A percentile compares a stretch with the other conserved stretches of the same genome.
These are phyloP conservation scores for Chrysolina americana DNA, from an alignment of 2,888 invertebrate species.

Conservation along the genomic window DNA sequence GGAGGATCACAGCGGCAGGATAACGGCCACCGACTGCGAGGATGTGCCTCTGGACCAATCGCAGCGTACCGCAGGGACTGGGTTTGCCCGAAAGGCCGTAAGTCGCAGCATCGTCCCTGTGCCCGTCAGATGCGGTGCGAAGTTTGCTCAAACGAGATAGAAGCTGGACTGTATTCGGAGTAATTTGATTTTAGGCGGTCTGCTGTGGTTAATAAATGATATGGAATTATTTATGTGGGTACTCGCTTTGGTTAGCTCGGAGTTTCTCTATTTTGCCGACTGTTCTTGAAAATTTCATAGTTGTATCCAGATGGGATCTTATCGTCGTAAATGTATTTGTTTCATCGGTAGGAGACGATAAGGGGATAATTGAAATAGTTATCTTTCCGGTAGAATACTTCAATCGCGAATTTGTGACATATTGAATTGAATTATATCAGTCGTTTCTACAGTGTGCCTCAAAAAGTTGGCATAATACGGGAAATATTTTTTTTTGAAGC, in stretches of 20 bases:
- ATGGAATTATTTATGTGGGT: neutral
- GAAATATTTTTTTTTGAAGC: too few species aligned
- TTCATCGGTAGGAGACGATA: neutral
- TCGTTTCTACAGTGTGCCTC: too few species aligned
- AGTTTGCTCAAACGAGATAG: neutral
- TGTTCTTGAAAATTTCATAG: neutral
- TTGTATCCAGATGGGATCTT: neutral
- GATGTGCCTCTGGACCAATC: slow-evolving; percentile 49
- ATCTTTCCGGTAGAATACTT: neutral
- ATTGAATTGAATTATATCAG: too few species aligned
- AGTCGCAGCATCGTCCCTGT: slow-evolving; percentile 15
- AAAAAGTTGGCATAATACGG: too few species aligned
- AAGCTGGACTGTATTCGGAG: neutral
- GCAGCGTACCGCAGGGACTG: slow-evolving; percentile 30
- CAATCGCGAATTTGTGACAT: neutral
- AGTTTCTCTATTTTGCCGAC: neutral
- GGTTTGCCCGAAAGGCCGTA: slow-evolving; percentile 34
- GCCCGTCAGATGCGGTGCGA: neutral
- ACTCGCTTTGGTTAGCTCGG: neutral
- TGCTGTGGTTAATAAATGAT: neutral
- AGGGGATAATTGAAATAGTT: slow-evolving; percentile 3
- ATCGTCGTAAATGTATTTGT: neutral
- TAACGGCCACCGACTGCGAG: slow-evolving; percentile 48
- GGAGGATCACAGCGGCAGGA: slow-evolving; percentile 58
- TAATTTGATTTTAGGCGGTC: slow-evolving; percentile 8